Conservation (phyloP, 2,113 vertebrate species). For the Xyliphius kryptos region DNA sequence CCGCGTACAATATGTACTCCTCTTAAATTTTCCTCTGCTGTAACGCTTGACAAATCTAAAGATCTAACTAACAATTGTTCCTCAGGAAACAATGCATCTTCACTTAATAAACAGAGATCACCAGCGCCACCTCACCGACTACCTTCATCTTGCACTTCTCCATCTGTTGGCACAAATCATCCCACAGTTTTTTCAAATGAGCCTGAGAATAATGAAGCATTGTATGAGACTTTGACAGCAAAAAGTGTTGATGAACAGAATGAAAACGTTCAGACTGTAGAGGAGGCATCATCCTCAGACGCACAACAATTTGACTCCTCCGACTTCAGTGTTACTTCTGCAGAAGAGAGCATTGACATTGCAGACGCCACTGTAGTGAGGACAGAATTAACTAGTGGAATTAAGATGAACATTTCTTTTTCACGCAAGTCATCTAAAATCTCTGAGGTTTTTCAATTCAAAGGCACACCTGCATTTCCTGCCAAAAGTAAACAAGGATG, state of each 20-base stretch:
- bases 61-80: no score
- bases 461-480: conserved; percentile 3
- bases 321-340: conserved; percentile 42
- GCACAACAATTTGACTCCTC: conserved; percentile 48
- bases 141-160: not conserved
- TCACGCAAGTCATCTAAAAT: conserved; percentile 37
- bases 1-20: conserved; percentile 44
- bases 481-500: conserved; percentile 9
- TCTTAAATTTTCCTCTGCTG: no score
- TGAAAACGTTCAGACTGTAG: conserved; percentile 23
- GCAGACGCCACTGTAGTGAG: conserved; percentile 25
- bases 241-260: not conserved
- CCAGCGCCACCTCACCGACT: not conserved
- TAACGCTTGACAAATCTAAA: no score
- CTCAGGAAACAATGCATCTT: no score
- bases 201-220: not conserved
- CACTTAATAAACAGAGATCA: conserved; percentile 4
- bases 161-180: not conserved
- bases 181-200: not conserved
- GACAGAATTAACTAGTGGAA: conserved; percentile 21
- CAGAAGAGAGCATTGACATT: conserved; percentile 46
- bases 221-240: not conserved
- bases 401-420: conserved; percentile 33
- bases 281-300: conserved; percentile 44
- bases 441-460: not conserved